These are phyloP conservation scores for Numenius phaeopus DNA, from an alignment of 2,797 vertebrate genomes.

Conservation along the genomic window DNA sequence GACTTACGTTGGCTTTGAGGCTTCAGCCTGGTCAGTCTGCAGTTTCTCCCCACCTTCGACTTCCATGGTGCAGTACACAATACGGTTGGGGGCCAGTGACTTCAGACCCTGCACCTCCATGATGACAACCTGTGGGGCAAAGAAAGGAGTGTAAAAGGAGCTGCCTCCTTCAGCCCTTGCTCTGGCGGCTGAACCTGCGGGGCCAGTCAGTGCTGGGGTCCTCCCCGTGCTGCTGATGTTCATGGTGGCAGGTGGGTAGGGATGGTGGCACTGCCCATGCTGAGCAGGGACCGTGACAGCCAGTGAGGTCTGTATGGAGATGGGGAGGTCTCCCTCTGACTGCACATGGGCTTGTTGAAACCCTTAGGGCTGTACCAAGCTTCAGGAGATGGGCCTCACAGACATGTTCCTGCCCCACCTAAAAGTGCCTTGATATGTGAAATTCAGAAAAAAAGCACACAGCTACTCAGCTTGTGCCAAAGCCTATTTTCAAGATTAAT, in stretches of 20 bases:
- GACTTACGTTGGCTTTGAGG: slow-evolving; percentile 96
- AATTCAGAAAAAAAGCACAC: background rate
- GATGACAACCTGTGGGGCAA: slow-evolving; percentile 90
- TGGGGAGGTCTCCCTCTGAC: background rate
- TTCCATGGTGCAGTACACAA: slow-evolving; percentile 99
- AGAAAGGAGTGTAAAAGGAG: background rate
- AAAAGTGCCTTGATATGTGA: background rate
- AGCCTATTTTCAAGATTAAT: background rate
- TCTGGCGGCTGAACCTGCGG: background rate
- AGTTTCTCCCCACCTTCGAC: slow-evolving; percentile 97
- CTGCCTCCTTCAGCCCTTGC: background rate
- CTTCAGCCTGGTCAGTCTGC: slow-evolving; percentile 97
- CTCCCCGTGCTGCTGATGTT: background rate
- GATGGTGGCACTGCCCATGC: background rate
- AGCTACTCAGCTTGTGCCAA: background rate
- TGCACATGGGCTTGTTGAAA: background rate
- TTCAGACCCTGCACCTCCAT: slow-evolving; percentile 97
- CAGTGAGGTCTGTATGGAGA: background rate
- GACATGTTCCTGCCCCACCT: background rate
- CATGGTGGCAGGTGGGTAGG: background rate
- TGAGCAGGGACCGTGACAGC: rapidly evolving
- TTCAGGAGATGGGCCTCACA: background rate
- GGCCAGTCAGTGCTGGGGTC: background rate
- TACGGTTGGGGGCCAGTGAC: slow-evolving; percentile 94
- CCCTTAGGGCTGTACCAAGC: background rate